Base-by-base conservation (phyloP, 2,797 vertebrate species). In the Chaetophractus vellerosus region DNA sequence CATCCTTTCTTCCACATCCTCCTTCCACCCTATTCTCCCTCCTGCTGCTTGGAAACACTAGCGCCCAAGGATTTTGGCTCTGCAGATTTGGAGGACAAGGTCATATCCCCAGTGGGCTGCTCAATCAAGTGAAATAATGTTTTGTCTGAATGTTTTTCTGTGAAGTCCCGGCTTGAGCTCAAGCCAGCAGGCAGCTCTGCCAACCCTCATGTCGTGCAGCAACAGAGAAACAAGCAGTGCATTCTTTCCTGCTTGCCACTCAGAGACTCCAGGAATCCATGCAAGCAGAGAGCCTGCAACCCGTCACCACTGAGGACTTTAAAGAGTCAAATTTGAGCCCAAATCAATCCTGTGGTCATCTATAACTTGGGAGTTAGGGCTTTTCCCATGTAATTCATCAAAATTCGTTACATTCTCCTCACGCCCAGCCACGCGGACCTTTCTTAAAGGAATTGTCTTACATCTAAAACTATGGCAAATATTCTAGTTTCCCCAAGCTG, bases 101-200 rank as follows among this genome's bases (percentile, higher is more conserved):
- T 72, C 57, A 48, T 10, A 63, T 10, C 5, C 66, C 1, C 26
- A 23, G 0, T 21, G 69, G 45, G 57, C 24, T 28, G 41, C 15
- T 82, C 90, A 88, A 82, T 78, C 48, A n/a, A 66, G 14, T 61
- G 19, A 28, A 88, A 68, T 41, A 74, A 84, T 69, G 21, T 83
- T 94, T 95, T 76, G 48, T 83, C 41, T 88, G 31, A 87, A 9
- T 90, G 36, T 94, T 87, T 95, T 95, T 91, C 90, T 83, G 55
- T 28, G 36, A 84, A 79, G 45, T 8, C 76, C 57, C 71, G 15
- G 26, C 38, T 84, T 83, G 66, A 86, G 61, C 50, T 93, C 64
- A 71, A 23, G 80, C 38, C 41, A 83, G 8, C 14, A 78, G 74
- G n/a, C 57, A 89, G 33, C 7, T 41, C 9, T 59, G 74, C 69